Base-by-base conservation (phyloP, 2,888 invertebrate genomes). In the Apodemia mormo region DNA sequence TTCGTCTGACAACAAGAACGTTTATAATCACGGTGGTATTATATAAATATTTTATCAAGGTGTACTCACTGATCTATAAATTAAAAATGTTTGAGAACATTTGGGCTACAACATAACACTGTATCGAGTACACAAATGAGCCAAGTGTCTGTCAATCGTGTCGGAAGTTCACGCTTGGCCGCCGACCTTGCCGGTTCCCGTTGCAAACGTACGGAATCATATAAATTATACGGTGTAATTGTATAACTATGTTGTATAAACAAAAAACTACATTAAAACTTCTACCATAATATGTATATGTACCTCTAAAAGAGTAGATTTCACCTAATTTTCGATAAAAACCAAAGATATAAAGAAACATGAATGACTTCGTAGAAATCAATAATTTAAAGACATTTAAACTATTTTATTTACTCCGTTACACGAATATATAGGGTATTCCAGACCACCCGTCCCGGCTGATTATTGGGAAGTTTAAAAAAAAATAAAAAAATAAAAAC, bases 141-240 rank as follows among this genome's bases (percentile, higher is more conserved):
- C 33, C 61, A 37, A 61, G 61, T 61, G 61, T 61, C 82, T 85
- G 87, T 87, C 87, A 86, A 85, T 86, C 81, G 85, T 84, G 84
- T 81, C 85, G 87, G 85, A 87, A 87, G 85, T 90, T 89, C 86
- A 92, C 89, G 92, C 83, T 87, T 87, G 88, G 84, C 76, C 82
- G 90, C 91, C 89, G 91, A 88, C 91, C 66, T 45, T 67, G 49
- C 66, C 66, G 30, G 33, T 54, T 67, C 52, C 49, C 66, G 52
- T 67, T 45, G 30, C 49, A 30, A 22, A 65, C 33, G 33, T 67
- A 61, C 61, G 61, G 66, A 52, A 67, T 67, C 49, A 67, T 67
- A 67, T 54, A 49, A 49, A 49, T 52, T 67, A 30, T 14, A 66
- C 30, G 45, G 66, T 52, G 30, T 22, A 65, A 22, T 37, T 66